Evolutionary conservation across 2,888 invertebrate genomes (phyloP), one percentile per base, ranked within the genome.

Genomic region (Argyresthia goedartella): DNA sequence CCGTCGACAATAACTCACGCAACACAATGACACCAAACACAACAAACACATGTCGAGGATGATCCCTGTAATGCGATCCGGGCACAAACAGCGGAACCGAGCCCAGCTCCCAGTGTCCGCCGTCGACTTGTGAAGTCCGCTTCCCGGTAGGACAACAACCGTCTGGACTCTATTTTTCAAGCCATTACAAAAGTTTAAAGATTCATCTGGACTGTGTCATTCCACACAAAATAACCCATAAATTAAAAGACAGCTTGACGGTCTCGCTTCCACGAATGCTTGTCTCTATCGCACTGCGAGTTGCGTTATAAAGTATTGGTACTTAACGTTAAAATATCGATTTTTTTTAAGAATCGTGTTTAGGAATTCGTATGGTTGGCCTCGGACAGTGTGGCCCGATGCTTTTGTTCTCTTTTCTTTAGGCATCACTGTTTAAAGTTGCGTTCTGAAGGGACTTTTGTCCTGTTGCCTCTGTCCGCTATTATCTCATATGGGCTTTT

Each of bases 41-140:
- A 74, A 71, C 75, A 73, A 70, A 70, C 71, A 70, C 57, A 59
- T 65, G 73, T 74, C 73, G 69, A 71, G 71, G 68, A 66, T 67
- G 66, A 74, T 73, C 71, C 71, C 71, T 73, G 79, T 77, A 74
- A 78, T 64, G 62, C 67, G 70, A 75, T 72, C 69, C 64, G 63
- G 65, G 62, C 69, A 71, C 73, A 76, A 71, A 81, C 76, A 78
- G 73, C 67, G 59, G 60, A 69, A 59, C 68, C 71, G 25, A 6
- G 25, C 25, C n/a, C 6, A 25, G 25, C 25, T 25, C 25, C 25
- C 25, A 25, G 25, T 25, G 25, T 25, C 25, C 25, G 25, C 25
- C 25, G 25, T 79, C 85, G 72, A 80, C 82, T 77, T 82, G 84
- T 85, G 84, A 77, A 82, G 85, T 86, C 85, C 76, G 68, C 71